phyloP scores from a whole-genome alignment of 2,113 vertebrate genomes.

The Salvator merianae region DNA sequence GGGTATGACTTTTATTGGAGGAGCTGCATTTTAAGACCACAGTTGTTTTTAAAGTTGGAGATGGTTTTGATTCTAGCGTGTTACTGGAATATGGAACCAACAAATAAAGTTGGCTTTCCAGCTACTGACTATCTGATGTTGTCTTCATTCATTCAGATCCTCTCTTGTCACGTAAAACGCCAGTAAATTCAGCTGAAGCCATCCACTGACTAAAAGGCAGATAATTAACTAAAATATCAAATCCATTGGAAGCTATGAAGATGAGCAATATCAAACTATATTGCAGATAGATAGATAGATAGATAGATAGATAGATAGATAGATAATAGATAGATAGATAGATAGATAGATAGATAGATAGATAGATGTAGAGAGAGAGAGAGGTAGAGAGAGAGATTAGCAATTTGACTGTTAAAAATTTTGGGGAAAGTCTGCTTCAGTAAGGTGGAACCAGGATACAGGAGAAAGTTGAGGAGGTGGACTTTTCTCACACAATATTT shows the following conservation, averaged over 20 bases:
- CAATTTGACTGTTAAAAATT: too few relatives aligned
- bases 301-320: too few relatives aligned
- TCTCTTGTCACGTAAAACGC: background rate
- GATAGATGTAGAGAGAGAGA: too few relatives aligned
- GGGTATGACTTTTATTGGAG: background rate
- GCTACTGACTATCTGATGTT: too few relatives aligned
- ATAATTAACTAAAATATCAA: background rate
- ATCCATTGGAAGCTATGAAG: conserved; percentile 32
- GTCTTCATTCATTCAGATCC: background rate
- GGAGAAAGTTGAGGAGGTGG: too few relatives aligned
- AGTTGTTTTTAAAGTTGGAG: background rate
- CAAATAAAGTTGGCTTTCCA: background rate
- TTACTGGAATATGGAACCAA: background rate
- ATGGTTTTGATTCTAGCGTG: background rate
- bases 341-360: too few relatives aligned
- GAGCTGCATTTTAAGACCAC: background rate
- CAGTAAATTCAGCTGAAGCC: background rate
- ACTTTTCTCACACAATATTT: too few relatives aligned
- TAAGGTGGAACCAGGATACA: too few relatives aligned
- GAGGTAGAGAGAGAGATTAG: too few relatives aligned
- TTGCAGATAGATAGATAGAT: conserved; percentile 63
- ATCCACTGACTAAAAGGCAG: background rate
- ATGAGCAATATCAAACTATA: conserved; percentile 59
- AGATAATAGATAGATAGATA: too few relatives aligned
- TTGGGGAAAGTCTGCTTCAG: too few relatives aligned